These are phyloP conservation scores for Silurus glanis DNA, from an alignment of 2,113 vertebrate genomes.

Conservation along the genomic window DNA sequence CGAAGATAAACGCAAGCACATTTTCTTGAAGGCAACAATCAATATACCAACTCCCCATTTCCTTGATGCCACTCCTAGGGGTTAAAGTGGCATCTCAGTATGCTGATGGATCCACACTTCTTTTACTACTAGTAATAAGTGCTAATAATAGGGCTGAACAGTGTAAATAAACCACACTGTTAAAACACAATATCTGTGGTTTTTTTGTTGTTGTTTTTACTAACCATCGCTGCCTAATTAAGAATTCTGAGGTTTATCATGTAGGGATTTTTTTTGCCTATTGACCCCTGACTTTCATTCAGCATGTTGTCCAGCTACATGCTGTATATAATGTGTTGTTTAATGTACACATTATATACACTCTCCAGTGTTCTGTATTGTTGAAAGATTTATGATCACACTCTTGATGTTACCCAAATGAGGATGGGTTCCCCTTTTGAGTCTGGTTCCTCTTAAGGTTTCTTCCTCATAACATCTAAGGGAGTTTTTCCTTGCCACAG, in stretches of 20 bases:
- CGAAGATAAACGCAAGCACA: constrained; percentile 28
- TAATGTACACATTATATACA: too few relatives aligned
- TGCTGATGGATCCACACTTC: background rate
- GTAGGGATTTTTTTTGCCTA: background rate
- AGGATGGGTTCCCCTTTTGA: too few relatives aligned
- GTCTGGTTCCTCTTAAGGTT: too few relatives aligned
- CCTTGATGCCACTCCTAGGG: background rate
- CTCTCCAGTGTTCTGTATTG: too few relatives aligned
- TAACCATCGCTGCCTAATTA: background rate
- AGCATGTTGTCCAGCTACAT: background rate
- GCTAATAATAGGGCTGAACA: background rate
- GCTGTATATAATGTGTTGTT: background rate
- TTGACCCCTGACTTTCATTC: background rate
- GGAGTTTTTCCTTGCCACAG: too few relatives aligned
- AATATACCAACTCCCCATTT: too few relatives aligned
- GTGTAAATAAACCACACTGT: background rate
- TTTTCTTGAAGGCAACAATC: background rate
- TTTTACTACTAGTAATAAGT: too few relatives aligned
- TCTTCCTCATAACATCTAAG: too few relatives aligned
- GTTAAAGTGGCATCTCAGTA: background rate
- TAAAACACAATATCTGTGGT: too few relatives aligned
- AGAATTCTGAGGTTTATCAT: background rate
- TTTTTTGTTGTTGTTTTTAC: background rate
- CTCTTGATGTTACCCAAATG: too few relatives aligned
- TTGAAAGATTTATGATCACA: too few relatives aligned